phyloP scores from a whole-genome alignment of 2,113 vertebrate genomes.

The Mystacornis crossleyi region DNA sequence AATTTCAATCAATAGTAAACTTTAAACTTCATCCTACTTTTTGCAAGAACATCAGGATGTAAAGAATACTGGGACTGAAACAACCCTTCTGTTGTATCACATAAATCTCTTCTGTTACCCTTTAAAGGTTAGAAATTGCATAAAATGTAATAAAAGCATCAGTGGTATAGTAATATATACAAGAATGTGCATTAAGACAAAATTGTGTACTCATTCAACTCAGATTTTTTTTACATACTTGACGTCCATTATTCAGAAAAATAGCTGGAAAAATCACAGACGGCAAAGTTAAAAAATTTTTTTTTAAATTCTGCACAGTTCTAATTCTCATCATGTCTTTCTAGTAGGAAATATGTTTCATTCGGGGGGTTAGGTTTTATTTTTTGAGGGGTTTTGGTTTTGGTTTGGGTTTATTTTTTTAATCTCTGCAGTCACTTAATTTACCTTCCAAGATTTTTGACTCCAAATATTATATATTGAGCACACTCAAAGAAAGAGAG shows the following conservation, averaged over 20 bases:
- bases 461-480: background rate
- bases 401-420: background rate
- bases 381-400: background rate
- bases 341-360: background rate
- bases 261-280: background rate
- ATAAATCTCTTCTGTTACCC: background rate
- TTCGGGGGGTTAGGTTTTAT: accelerated
- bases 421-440: accelerated
- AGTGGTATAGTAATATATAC: background rate
- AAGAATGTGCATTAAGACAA: background rate
- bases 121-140: slow-evolving; percentile 29
- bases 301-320: background rate
- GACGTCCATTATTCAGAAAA: background rate
- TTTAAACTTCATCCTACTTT: background rate
- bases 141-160: background rate
- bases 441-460: background rate
- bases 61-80: background rate
- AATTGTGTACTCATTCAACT: background rate
- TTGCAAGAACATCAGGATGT: background rate
- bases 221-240: background rate
- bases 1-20: background rate
- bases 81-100: background rate
- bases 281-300: background rate
- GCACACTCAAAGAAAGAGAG: background rate
- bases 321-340: background rate